Conservation (phyloP, 2,113 vertebrate genomes). For the Tamias sibiricus region DNA sequence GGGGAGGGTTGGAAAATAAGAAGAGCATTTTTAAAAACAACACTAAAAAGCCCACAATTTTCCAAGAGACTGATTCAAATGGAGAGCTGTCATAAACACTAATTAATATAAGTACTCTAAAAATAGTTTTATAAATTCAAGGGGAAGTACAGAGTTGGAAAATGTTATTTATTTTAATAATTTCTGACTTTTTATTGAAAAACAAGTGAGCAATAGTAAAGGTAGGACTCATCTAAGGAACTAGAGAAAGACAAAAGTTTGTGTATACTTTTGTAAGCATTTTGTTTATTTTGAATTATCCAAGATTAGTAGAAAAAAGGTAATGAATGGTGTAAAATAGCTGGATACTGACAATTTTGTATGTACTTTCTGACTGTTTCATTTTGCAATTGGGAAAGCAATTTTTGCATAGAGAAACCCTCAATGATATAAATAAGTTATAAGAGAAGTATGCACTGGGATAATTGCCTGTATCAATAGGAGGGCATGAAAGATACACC, state of each 20-base stretch:
- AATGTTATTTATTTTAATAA: neutral
- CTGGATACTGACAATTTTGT: neutral
- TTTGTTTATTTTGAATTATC: neutral
- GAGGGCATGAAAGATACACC: neutral
- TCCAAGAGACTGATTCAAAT: neutral
- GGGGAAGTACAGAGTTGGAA: neutral
- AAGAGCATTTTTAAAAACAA: neutral
- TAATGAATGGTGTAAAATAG: neutral
- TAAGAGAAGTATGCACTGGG: neutral
- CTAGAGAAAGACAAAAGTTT: neutral
- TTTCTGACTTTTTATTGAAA: neutral
- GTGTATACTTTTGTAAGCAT: neutral
- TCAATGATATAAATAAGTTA: neutral
- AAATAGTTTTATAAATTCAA: neutral
- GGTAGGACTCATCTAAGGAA: neutral
- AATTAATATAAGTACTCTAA: neutral
- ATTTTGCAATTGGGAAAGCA: neutral
- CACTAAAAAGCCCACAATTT: neutral
- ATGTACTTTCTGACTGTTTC: neutral
- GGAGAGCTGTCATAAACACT: neutral
- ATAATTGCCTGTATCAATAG: neutral
- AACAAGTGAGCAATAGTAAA: neutral
- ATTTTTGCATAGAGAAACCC: neutral
- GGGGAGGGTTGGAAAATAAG: neutral
- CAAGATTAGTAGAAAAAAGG: neutral